Evolutionary conservation across 2,113 vertebrate species (phyloP).

Genomic region (Raja brachyura): DNA sequence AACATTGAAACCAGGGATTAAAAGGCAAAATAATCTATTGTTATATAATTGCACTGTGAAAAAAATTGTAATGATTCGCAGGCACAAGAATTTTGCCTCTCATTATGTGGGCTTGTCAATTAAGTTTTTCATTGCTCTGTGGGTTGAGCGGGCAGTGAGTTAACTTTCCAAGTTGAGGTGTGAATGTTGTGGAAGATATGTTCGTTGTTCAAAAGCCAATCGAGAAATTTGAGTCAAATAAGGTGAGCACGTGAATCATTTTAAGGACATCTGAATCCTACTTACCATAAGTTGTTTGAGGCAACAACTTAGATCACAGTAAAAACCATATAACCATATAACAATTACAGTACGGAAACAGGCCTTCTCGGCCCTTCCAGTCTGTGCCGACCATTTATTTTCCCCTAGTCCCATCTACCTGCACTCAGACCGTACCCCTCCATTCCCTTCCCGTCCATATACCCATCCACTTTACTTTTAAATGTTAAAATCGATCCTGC

Average conservation of each 20-base stretch:
- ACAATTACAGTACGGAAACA: too few relatives aligned
- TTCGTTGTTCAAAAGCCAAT: background rate
- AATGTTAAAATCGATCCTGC: too few relatives aligned
- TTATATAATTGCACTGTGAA: background rate
- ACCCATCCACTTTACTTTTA: too few relatives aligned
- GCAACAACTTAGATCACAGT: too few relatives aligned
- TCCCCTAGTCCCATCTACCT: too few relatives aligned
- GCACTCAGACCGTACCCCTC: too few relatives aligned
- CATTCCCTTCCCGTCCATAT: too few relatives aligned
- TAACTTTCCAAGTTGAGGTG: background rate
- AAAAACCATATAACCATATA: too few relatives aligned
- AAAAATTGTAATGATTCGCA: background rate
- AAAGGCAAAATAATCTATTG: background rate
- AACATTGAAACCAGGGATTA: background rate
- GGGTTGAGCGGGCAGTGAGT: too few relatives aligned
- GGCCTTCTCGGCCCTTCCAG: too few relatives aligned
- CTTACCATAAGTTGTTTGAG: background rate
- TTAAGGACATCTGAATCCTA: background rate
- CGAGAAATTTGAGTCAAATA: background rate
- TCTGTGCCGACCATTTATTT: too few relatives aligned
- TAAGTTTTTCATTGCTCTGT: background rate
- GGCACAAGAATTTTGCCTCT: background rate
- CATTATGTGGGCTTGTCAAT: background rate
- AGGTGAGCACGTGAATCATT: background rate
- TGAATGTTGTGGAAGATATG: background rate